These are phyloP conservation scores for Archilochus colubris DNA, from an alignment of 2,113 vertebrate genomes.

Conservation along the genomic window DNA sequence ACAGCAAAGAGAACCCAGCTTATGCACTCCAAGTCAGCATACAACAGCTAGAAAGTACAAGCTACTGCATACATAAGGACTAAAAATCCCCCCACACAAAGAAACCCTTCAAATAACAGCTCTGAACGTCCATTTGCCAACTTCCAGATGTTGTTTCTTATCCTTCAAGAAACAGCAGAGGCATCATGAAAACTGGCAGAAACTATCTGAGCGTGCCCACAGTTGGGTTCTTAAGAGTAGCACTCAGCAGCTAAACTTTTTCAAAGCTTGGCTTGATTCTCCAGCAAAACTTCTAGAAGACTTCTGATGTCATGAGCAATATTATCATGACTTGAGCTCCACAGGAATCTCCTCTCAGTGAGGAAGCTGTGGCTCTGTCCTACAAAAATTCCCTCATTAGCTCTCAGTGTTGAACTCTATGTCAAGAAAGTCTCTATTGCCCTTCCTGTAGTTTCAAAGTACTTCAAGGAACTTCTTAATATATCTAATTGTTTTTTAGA, in stretches of 20 bases:
- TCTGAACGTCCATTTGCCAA: not conserved
- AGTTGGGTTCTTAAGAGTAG: not conserved
- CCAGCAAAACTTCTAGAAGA: not conserved
- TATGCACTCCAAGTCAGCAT: not conserved
- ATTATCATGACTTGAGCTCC: not conserved
- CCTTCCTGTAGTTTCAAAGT: not conserved
- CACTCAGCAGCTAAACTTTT: not conserved
- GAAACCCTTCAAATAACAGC: not conserved
- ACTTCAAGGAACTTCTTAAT: not conserved
- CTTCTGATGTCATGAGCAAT: not conserved
- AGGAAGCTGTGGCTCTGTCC: not conserved
- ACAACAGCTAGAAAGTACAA: rapidly evolving
- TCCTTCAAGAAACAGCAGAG: not conserved
- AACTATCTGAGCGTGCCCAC: not conserved
- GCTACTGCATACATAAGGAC: not conserved
- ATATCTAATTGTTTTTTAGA: not conserved
- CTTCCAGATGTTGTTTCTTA: not conserved
- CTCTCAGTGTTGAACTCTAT: not conserved
- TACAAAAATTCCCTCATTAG: not conserved
- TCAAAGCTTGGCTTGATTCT: not conserved
- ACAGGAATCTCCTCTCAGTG: not conserved
- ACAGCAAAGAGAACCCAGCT: not conserved
- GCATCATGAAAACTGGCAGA: not conserved
- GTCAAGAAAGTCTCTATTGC: not conserved
- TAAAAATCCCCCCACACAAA: not conserved